Conservation (phyloP, 2,113 vertebrate species). For the Plecturocebus donacophilus region DNA sequence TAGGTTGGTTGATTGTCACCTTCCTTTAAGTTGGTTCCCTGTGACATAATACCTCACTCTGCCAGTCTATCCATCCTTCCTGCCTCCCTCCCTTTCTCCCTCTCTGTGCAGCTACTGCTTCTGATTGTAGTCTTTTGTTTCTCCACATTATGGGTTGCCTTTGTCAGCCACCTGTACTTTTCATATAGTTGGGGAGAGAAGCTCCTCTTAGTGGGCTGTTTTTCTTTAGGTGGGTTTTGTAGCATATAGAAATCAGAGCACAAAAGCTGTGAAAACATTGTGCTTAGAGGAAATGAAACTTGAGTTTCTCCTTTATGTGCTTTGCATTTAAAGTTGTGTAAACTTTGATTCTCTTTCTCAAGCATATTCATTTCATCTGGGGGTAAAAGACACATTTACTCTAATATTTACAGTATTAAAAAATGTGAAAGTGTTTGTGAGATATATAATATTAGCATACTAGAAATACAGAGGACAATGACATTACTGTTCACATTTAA, state of each 20-base stretch:
- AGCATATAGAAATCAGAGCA: background rate
- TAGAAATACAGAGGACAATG: background rate
- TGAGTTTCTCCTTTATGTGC: background rate
- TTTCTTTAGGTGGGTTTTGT: background rate
- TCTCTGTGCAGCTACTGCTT: background rate
- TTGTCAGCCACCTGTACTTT: background rate
- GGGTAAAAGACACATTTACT: background rate
- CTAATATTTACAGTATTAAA: background rate
- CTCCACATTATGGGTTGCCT: background rate
- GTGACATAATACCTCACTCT: accelerated
- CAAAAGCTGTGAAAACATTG: background rate
- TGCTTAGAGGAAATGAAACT: background rate
- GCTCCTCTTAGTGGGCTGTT: background rate
- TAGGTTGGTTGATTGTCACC: background rate
- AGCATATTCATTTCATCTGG: background rate
- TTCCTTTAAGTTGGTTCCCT: background rate
- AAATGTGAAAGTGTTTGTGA: background rate
- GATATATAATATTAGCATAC: background rate
- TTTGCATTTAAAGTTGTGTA: background rate
- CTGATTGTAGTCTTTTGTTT: background rate
- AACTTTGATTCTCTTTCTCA: background rate
- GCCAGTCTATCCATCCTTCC: accelerated
- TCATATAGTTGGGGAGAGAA: background rate
- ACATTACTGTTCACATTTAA: background rate
- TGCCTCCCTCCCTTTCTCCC: background rate